These are phyloP conservation scores for Ochotona princeps DNA, from an alignment of 2,113 vertebrate species.

Conservation along the genomic window DNA sequence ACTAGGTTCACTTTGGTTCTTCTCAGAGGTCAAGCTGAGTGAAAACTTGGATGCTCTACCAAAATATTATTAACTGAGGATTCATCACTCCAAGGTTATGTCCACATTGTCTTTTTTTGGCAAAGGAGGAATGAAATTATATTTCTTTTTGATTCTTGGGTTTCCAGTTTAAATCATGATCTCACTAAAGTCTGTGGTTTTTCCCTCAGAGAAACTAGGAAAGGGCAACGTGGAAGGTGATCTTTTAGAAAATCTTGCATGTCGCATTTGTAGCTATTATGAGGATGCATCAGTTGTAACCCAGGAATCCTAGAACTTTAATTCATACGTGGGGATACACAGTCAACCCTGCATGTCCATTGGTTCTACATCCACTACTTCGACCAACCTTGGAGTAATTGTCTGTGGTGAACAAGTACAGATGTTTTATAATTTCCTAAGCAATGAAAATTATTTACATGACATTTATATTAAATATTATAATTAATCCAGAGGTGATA, in stretches of 20 bases:
- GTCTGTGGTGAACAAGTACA: background rate
- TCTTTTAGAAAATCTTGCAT: background rate
- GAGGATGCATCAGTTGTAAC: background rate
- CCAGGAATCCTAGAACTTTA: conserved; percentile 59
- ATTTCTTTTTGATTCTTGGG: background rate
- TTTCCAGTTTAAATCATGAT: background rate
- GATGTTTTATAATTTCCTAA: background rate
- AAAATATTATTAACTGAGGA: background rate
- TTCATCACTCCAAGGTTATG: background rate
- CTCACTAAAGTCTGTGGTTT: background rate
- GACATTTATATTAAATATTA: background rate
- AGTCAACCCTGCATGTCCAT: background rate
- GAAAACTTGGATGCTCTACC: background rate
- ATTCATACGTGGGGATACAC: conserved; percentile 58
- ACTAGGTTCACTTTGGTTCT: background rate
- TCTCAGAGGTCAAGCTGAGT: background rate
- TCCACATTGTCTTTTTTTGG: background rate
- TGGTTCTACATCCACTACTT: background rate
- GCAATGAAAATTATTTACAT: background rate
- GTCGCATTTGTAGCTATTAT: background rate
- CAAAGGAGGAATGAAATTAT: background rate
- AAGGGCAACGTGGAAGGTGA: background rate
- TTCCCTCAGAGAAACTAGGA: conserved; percentile 17
- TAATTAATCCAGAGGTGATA: background rate
- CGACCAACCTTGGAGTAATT: background rate